Conservation (phyloP, 1,140 invertebrate genomes). For the Capitella teleta region DNA sequence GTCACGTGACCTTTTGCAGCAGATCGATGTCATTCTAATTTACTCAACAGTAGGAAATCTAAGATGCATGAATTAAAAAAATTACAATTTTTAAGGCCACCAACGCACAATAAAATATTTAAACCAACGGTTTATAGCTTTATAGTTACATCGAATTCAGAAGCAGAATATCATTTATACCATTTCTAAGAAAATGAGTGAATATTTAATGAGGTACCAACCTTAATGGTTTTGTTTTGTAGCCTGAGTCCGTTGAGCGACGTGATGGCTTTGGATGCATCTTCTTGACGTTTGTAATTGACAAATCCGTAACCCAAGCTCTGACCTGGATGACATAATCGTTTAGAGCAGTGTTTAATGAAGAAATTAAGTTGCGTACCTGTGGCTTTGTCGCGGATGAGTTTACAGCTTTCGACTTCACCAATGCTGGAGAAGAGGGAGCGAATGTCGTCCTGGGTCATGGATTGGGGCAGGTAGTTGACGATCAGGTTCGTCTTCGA, state of each 20-base stretch:
- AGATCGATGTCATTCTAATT: no score
- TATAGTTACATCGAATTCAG: no score
- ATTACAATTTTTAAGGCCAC: no score
- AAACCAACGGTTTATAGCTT: no score
- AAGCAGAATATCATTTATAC: no score
- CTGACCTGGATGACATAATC: conserved; percentile 65
- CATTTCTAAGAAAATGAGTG: no score
- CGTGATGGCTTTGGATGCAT: conserved; percentile 96
- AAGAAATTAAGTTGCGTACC: conserved; percentile 49
- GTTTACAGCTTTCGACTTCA: conserved; percentile 97
- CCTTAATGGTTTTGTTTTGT: conserved; percentile 99
- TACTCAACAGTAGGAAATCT: no score
- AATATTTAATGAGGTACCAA: no score
- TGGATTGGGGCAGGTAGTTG: conserved; percentile 97
- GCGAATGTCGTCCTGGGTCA: conserved; percentile 98
- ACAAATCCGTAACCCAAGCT: conserved; percentile 86
- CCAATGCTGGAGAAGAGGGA: conserved; percentile 95
- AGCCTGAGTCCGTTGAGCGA: conserved; percentile 98
- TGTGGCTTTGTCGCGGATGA: conserved; percentile 96
- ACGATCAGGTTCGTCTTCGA: conserved; percentile 97
- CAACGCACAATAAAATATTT: no score
- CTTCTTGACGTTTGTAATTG: conserved; percentile 91
- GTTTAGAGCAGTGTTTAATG: conserved; percentile 1
- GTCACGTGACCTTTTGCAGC: no score
- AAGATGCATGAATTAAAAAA: no score